Base-by-base conservation (phyloP, 2,113 vertebrate species). In the Gasterosteus nipponicus region DNA sequence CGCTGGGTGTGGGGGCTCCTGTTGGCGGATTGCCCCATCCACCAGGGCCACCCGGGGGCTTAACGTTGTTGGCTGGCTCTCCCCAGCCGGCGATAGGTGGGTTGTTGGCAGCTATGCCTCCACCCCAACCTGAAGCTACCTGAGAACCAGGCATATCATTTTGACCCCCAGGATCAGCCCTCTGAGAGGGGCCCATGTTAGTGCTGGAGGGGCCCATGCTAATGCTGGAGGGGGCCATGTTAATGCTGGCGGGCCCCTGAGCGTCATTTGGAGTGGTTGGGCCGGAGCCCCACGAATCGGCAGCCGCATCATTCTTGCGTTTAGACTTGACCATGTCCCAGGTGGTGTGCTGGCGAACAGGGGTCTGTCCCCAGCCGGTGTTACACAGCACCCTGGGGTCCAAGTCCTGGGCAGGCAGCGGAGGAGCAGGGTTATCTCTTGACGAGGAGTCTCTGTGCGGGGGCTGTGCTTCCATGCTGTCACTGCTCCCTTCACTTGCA, bases 291-390 rank as follows among this genome's bases (percentile, higher is more conserved):
- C 98, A 98, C 90, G 96, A 95, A 87, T 98, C 97, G 64, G 95
- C 94, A 87, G 95, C 95, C 82, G 88, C 94, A 88, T 96, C 96
- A 88, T 93, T 97, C 89, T 98, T 98, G 26, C 92, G 89, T 88
- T 97, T 97, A 51, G 94, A 89, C 89, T 96, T 86, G 6, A 96
- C 95, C 89, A 96, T 97, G 90, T 98, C 97, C 98, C 98, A 99
- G 82, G 96, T 94, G 80, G 96, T 99, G 94, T 99, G 98, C 84
- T 99, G 98, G 86, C 96, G 96, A 64, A 99, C 97, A 65, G 98
- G 98, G 75, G 96, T 99, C 94, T 98, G 98, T 89, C 98, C 98
- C 98, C 98, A 99, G 46, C 98, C 98, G 12, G 95, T 97, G 92
- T 99, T 99, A 86, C 96, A 99, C 82, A 99, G 92, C 69, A 99